Percentiles rank a stretch among this genome's conserved stretches.
These are phyloP conservation scores for Phania funesta DNA, from an alignment of 2,888 invertebrate genomes.

Conservation along the genomic window DNA sequence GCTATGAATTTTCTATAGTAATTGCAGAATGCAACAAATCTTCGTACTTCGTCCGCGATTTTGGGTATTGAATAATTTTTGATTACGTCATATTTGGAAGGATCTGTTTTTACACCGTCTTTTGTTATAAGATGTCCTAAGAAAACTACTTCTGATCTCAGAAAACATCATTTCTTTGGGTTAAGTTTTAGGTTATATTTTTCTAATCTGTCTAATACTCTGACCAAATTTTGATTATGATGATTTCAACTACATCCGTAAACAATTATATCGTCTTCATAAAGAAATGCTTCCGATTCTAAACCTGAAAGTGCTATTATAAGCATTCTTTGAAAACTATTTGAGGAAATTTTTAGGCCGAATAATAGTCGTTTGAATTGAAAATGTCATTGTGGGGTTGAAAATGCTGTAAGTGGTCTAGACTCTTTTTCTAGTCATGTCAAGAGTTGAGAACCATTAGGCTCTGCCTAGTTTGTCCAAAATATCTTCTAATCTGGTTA, in stretches of 20 bases:
- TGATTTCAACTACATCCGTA: background rate
- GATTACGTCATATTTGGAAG: too few species aligned
- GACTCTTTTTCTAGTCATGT: background rate
- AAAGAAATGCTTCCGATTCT: background rate
- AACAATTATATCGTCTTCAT: too few species aligned
- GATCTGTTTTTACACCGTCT: too few species aligned
- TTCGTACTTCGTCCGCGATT: too few species aligned
- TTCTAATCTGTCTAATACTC: background rate
- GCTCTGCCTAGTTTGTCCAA: background rate
- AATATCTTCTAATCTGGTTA: too few species aligned
- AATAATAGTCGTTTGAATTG: background rate
- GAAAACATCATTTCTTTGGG: background rate
- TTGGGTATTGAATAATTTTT: too few species aligned
- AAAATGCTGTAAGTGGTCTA: background rate
- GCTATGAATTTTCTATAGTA: background rate
- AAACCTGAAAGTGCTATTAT: background rate
- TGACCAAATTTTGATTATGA: slow-evolving; percentile 2
- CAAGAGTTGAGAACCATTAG: background rate
- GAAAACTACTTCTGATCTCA: background rate
- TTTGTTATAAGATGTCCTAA: too few species aligned
- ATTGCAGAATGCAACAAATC: too few species aligned
- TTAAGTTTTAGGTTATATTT: background rate
- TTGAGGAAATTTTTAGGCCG: background rate
- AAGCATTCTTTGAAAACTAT: background rate
- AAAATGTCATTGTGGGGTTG: background rate